These are phyloP conservation scores for Rhabdomys dilectus DNA, from an alignment of 2,113 vertebrate species.

Conservation along the genomic window DNA sequence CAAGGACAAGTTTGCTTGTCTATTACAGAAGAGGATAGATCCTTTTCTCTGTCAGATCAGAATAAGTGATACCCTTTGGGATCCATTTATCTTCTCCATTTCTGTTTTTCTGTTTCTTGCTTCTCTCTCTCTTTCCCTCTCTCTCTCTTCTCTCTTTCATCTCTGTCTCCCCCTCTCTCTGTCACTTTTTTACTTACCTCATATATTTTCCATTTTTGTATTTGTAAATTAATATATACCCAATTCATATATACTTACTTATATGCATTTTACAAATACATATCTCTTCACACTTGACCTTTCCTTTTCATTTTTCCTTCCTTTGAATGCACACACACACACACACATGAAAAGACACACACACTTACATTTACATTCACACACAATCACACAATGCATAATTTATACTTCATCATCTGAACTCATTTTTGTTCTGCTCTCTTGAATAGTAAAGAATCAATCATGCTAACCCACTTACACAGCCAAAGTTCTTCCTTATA, in stretches of 20 bases:
- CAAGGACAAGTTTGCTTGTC: not conserved
- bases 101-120: not conserved
- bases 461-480: conserved; percentile 64
- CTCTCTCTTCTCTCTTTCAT: not conserved
- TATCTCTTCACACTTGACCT: not conserved
- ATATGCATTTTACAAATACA: not conserved
- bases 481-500: conserved; percentile 62
- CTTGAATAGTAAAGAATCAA: conserved; percentile 72
- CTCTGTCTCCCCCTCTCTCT: not conserved
- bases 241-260: not conserved
- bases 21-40: not conserved
- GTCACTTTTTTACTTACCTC: not conserved
- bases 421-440: conserved; percentile 46
- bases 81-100: not conserved
- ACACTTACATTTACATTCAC: not conserved
- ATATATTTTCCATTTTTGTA: not conserved
- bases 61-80: not conserved
- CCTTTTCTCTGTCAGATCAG: not conserved
- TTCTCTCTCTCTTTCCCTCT: not conserved
- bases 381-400: not conserved
- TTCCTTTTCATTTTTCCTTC: not conserved
- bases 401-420: conserved; percentile 51
- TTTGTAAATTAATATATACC: not conserved
- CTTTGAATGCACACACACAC: not conserved
- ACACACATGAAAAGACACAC: not conserved